Base-by-base conservation (phyloP, 1,140 invertebrate genomes). In the Drosophila lacertosa region DNA sequence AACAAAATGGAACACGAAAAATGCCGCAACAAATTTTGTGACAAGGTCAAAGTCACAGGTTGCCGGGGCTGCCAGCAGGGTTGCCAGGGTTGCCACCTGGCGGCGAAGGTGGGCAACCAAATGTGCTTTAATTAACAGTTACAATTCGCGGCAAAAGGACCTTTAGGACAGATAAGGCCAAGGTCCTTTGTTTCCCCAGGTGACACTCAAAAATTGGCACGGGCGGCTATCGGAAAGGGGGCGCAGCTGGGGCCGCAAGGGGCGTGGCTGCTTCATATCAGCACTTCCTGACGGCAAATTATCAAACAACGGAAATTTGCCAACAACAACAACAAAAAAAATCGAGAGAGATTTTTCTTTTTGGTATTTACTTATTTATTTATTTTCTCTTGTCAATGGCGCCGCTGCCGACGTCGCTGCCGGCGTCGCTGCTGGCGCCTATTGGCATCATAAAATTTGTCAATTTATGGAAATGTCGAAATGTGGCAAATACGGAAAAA, bases 381-480 rank as follows among this genome's bases (percentile, higher is more conserved):
- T 15, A n/a, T 64, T 45, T 15, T 55, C 0, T 10, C 6, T 20
- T 42, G 70, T 67, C 70, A 65, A 68, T 73, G 60, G 51, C 53
- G 45, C 24, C 45, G 55, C 42, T 37, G 50, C 18, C 18, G 32
- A 3, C 13, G 15, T n/a, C 18, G 50, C 15, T 37, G 50, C 11
- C 3, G 15, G 18, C 18, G 40, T 20, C 42, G 58, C 26, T 39
- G 60, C 4, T 45, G 42, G 37, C 39, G 68, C 72, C 72, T 66
- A 72, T 66, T 75, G 68, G 55, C 68, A 65, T 72, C 68, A 71
- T 75, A 71, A 75, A 75, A 75, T 75, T 72, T 75, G 72, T 75
- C 72, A 75, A 66, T 75, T 75, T 75, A 75, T 75, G 72, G 60
- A 72, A 75, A 75, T 75, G 55, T 60, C 42, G 51, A 50, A 75